Evolutionary conservation across 2,888 invertebrate species (phyloP), one percentile per base, ranked within the genome.

Genomic region (Allolobophora icterica): DNA sequence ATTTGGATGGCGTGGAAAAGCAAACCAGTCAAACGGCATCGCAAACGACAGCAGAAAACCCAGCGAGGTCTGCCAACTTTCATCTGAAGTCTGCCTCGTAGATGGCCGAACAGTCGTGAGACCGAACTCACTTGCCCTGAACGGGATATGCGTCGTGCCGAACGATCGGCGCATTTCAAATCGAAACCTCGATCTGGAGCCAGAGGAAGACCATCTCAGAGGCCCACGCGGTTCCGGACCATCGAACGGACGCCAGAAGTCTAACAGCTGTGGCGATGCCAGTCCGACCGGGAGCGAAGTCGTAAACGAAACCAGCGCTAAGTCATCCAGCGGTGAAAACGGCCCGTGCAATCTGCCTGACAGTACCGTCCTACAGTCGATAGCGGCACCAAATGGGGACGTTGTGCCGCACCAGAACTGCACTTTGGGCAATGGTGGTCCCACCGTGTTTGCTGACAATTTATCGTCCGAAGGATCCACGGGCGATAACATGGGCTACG

Each of bases 141-240:
- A 87, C 90, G 58, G 91, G n/a, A 45, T 89, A 1, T 52, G 45
- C 21, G 89, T 30, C 52, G 33, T 89, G 6, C 89, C 42, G 19
- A 34, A 42, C 52, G 89, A 87, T 5, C 87, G 38, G 1, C 87
- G 34, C 30, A 17, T 87, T 35, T 87, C 87, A 87, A 87, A 87
- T 24, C 34, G 34, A 8, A 87, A 96, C 95, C 96, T 96, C 93
- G 96, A 96, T 45, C 92, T 94, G 93, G 93, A 94, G 94, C 17
- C 90, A 8, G 52, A 45, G 33, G 90, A 90, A 5, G 71, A 71
- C 6, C 83, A 33, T 71, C 40, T 58, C 38, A 8, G 58, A 15
- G 40, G 19, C 42, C 33, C 42, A 21, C 40, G 40, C 33, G 11
- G 17, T 33, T 42, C 34, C 13, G 42, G 34, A 19, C 5, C 40